Evolutionary conservation across 2,797 vertebrate genomes (phyloP).

Genomic region (Onychomys arenicola): DNA sequence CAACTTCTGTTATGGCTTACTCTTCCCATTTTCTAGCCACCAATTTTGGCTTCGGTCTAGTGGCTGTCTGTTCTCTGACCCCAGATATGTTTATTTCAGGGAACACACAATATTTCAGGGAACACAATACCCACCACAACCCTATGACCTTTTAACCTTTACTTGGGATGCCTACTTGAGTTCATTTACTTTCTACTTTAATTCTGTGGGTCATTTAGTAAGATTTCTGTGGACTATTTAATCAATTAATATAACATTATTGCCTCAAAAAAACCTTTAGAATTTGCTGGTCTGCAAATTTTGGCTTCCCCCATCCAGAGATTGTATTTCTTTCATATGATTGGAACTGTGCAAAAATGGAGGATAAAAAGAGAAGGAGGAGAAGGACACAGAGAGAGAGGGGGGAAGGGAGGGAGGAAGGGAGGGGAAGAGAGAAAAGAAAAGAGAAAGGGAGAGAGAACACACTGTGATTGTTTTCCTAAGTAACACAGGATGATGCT

Average conservation of each 20-base stretch:
- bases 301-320: neutral
- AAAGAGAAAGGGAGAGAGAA: too few species aligned
- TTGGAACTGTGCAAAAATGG: neutral
- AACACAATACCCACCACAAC: too few species aligned
- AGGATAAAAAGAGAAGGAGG: neutral
- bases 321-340: neutral
- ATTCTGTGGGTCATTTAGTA: conserved; percentile 17
- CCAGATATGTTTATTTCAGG: too few species aligned
- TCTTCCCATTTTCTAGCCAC: too few species aligned
- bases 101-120: too few species aligned
- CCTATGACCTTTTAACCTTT: neutral
- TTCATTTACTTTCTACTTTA: neutral
- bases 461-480: neutral
- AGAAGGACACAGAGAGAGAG: neutral
- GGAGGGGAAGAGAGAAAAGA: neutral
- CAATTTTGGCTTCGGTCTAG: too few species aligned
- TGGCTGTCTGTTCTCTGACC: too few species aligned
- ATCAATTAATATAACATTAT: neutral
- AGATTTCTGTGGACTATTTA: neutral
- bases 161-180: neutral
- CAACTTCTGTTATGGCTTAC: too few species aligned
- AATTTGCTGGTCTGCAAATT: neutral
- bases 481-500: neutral
- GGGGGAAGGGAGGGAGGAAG: too few species aligned
- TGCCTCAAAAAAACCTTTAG: neutral